Conservation (phyloP, 1,140 invertebrate species). For the Whitmania pigra region DNA sequence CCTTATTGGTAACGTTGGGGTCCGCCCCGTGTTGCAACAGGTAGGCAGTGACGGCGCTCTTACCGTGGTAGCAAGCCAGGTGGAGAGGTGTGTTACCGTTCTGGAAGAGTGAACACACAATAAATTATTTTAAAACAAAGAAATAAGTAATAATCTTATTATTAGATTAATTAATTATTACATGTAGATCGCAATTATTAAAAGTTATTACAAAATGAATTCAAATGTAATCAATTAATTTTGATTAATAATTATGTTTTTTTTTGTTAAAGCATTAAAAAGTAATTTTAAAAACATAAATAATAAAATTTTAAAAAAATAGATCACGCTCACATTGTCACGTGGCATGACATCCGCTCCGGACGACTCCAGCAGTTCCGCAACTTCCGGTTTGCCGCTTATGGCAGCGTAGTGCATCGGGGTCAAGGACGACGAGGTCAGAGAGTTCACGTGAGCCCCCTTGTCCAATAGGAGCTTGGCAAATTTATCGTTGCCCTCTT, state of each 20-base stretch:
- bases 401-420: constrained; percentile 15
- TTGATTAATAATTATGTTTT: no score
- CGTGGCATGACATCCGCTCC: neutral
- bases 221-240: no score
- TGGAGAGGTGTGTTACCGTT: neutral
- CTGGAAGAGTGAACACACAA: neutral
- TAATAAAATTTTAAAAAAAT: no score
- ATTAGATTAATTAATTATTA: no score
- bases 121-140: no score
- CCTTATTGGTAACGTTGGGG: constrained; percentile 6
- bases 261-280: no score
- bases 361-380: neutral
- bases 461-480: constrained; percentile 12
- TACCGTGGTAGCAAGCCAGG: constrained; percentile 4
- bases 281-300: no score
- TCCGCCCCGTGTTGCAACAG: neutral
- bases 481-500: constrained; percentile 12
- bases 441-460: constrained; percentile 25
- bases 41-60: neutral
- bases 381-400: neutral
- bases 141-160: no score
- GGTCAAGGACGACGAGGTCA: neutral
- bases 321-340: neutral
- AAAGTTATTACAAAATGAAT: no score
- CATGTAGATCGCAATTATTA: no score